These are phyloP conservation scores for Brachyopa scutellaris DNA, from an alignment of 2,888 invertebrate species.

Conservation along the genomic window DNA sequence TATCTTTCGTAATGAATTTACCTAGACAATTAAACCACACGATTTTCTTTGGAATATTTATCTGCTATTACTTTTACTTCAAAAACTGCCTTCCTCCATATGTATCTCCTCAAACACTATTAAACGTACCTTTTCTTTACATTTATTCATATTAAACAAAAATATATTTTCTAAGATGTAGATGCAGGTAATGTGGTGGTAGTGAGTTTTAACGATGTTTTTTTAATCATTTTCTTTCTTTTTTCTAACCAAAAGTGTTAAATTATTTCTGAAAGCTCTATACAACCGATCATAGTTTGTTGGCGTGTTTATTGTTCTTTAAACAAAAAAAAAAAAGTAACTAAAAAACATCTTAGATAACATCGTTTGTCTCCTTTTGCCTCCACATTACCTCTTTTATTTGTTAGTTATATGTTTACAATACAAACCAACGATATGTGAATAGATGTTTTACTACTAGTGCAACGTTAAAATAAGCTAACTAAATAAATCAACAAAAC, in stretches of 20 bases:
- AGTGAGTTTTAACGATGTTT: slow-evolving; percentile 75
- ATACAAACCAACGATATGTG: slow-evolving; percentile 2
- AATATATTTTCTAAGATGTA: slow-evolving; percentile 12
- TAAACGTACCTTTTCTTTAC: slow-evolving; percentile 8
- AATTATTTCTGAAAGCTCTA: background rate
- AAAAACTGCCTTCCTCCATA: too few relatives aligned
- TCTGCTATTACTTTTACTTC: too few relatives aligned
- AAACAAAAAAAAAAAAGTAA: background rate
- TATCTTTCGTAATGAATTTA: too few relatives aligned
- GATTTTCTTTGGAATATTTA: too few relatives aligned
- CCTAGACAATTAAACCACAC: too few relatives aligned
- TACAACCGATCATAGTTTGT: background rate
- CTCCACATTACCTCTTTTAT: slow-evolving; percentile 71
- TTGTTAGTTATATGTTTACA: slow-evolving; percentile 42
- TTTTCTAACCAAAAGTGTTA: slow-evolving; percentile 26
- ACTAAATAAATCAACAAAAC: slow-evolving; percentile 10
- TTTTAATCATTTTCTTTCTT: background rate
- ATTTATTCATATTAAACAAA: slow-evolving; percentile 6
- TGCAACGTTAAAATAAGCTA: slow-evolving; percentile 30
- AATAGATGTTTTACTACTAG: slow-evolving; percentile 1
- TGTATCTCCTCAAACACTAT: slow-evolving; percentile 3
- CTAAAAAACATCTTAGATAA: slow-evolving; percentile 25
- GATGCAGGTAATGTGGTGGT: slow-evolving; percentile 77
- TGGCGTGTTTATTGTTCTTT: background rate
- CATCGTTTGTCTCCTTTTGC: slow-evolving; percentile 70